Percentiles rank a stretch among this genome's conserved stretches.
These are phyloP conservation scores for Sylvia borin DNA, from an alignment of 2,797 vertebrate species.

Conservation along the genomic window DNA sequence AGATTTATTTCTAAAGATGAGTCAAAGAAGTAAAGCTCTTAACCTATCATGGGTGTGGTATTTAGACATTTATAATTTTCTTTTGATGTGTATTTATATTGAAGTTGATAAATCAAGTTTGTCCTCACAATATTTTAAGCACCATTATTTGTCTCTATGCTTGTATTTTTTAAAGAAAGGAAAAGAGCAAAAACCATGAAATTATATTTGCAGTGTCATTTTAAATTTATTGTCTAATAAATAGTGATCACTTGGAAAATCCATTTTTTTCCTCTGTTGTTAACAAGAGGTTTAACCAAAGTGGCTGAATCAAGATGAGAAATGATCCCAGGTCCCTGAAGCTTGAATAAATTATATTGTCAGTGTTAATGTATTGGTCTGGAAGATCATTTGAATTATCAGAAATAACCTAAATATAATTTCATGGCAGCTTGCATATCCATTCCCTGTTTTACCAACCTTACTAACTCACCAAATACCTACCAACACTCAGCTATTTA, in stretches of 20 bases:
- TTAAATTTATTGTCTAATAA: constrained; percentile 31
- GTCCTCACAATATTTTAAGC: neutral
- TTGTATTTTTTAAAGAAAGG: constrained; percentile 10
- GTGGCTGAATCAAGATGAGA: constrained; percentile 1
- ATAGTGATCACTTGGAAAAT: constrained; percentile 13
- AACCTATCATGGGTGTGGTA: neutral
- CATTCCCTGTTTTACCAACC: neutral
- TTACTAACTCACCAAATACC: neutral
- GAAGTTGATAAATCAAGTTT: constrained; percentile 11
- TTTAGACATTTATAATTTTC: neutral
- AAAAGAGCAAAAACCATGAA: neutral
- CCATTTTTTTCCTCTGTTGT: neutral
- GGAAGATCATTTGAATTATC: constrained; percentile 5
- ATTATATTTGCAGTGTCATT: constrained; percentile 15
- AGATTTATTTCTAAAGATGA: neutral
- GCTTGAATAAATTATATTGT: neutral
- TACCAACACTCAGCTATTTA: neutral
- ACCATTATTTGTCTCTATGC: neutral
- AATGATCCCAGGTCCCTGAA: neutral
- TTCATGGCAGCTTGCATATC: neutral
- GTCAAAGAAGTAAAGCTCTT: neutral
- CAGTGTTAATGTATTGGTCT: neutral
- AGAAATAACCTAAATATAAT: constrained; percentile 2
- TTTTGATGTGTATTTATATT: neutral
- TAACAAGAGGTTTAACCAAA: constrained; percentile 14